Conservation (phyloP, 2,113 vertebrate species). For the Oncorhynchus keta region DNA sequence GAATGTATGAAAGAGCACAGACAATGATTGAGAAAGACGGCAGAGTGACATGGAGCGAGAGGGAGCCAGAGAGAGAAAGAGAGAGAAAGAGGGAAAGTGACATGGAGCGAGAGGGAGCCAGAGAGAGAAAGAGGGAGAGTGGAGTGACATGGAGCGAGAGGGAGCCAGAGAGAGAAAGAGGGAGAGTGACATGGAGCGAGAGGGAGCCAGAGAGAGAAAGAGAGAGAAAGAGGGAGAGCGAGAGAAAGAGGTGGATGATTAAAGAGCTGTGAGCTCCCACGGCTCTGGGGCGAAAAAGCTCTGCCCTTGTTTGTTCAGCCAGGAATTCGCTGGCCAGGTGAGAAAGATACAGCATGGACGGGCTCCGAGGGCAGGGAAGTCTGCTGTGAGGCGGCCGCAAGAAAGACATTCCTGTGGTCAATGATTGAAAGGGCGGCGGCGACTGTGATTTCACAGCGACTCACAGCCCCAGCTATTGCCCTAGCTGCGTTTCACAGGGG, state of each 20-base stretch:
- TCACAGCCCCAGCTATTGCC: constrained; percentile 11
- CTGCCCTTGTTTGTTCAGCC: constrained; percentile 43
- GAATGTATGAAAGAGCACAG: no score
- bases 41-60: not conserved
- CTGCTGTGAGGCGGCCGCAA: constrained; percentile 7
- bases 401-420: constrained; percentile 51
- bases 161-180: not conserved
- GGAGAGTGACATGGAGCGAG: no score
- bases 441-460: constrained; percentile 9
- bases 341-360: constrained; percentile 35
- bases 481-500: constrained; percentile 7
- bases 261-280: constrained; percentile 35
- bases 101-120: no score
- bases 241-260: constrained; percentile 5
- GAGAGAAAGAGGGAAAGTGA: not conserved
- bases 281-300: constrained; percentile 26
- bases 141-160: not conserved
- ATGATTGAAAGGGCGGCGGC: constrained; percentile 49
- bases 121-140: not conserved
- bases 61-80: not conserved
- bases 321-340: constrained; percentile 57
- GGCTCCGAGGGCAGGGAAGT: constrained; percentile 21
- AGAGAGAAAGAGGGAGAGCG: not conserved
- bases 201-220: not conserved
- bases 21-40: not conserved